A percentile compares a stretch with the other conserved stretches of the same genome.
phyloP scores from a whole-genome alignment of 2,888 invertebrate species.

The Ormyrus pomaceus region DNA sequence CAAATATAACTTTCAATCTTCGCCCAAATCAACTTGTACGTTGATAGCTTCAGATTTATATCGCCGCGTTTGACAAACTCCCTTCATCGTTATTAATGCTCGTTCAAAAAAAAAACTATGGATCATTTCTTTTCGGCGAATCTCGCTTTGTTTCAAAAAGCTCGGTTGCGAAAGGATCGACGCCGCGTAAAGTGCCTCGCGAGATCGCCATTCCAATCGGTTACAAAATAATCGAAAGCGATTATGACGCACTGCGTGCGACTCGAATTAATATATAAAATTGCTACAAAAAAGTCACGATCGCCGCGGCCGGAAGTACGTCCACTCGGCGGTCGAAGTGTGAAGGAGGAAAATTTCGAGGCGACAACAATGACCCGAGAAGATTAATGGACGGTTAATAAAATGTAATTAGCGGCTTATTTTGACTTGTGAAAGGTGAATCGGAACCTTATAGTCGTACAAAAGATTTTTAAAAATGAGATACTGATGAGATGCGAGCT shows the following conservation, averaged over 20 bases:
- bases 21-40: too few species aligned
- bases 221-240: constrained; percentile 40
- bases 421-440: too few species aligned
- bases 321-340: background rate
- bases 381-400: too few species aligned
- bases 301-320: background rate
- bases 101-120: background rate
- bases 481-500: too few species aligned
- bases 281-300: background rate
- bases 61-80: background rate
- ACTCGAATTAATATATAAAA: background rate
- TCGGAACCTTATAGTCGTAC: too few species aligned
- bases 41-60: constrained; percentile 1
- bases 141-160: constrained; percentile 3
- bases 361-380: too few species aligned
- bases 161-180: background rate
- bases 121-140: constrained; percentile 24
- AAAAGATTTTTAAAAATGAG: too few species aligned
- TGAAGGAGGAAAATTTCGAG: too few species aligned
- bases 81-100: background rate
- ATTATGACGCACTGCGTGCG: constrained; percentile 15
- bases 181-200: constrained; percentile 1
- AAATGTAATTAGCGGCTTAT: too few species aligned
- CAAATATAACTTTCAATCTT: too few species aligned
- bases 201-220: background rate